Evolutionary conservation across 2,797 vertebrate species (phyloP).

Genomic region (Streptopelia turtur): DNA sequence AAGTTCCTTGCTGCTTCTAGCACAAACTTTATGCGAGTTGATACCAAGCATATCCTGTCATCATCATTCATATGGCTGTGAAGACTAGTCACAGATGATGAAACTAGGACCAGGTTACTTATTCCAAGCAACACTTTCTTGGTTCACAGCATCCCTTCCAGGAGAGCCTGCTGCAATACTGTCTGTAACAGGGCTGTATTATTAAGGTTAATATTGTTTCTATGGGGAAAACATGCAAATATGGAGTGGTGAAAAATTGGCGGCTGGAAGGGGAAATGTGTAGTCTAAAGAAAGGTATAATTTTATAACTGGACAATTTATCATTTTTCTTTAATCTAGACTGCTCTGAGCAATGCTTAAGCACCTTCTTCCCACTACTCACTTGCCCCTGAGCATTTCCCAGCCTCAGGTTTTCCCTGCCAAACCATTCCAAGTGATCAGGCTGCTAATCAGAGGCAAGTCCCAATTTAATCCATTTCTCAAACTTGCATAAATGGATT

Average conservation of each 20-base stretch:
- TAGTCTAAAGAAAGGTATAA: neutral
- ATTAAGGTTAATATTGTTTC: neutral
- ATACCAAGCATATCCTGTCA: neutral
- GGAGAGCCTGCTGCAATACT: neutral
- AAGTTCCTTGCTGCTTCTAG: neutral
- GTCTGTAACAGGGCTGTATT: neutral
- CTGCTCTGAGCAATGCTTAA: neutral
- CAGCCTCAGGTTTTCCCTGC: neutral
- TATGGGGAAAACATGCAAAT: neutral
- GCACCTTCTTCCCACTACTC: neutral
- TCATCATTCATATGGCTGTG: neutral
- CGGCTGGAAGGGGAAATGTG: neutral
- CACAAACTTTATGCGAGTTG: neutral
- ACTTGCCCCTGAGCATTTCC: rapidly evolving
- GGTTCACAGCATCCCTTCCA: neutral
- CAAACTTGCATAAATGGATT: neutral
- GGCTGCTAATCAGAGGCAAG: neutral
- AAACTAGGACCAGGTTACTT: neutral
- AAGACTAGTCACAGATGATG: neutral
- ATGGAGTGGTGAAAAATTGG: neutral
- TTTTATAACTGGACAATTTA: neutral
- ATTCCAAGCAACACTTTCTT: neutral
- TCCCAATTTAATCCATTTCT: neutral
- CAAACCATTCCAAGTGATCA: rapidly evolving
- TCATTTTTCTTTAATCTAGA: neutral